Conservation (phyloP, 2,797 vertebrate species). For the Glyptemys insculpta region DNA sequence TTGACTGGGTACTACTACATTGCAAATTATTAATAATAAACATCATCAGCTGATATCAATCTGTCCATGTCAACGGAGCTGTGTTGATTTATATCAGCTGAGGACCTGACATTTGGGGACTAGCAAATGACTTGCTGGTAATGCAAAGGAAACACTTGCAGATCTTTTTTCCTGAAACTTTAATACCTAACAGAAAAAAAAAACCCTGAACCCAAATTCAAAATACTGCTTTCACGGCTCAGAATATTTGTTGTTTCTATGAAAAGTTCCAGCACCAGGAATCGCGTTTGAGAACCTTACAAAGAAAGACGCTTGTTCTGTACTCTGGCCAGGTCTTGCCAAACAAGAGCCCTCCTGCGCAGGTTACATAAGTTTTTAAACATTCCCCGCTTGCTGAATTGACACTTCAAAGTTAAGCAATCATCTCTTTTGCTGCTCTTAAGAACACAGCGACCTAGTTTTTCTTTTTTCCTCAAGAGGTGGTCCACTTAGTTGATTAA, state of each 20-base stretch:
- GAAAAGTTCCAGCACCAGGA: not conserved
- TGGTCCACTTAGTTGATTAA: slow-evolving; percentile 46
- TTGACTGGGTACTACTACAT: not conserved
- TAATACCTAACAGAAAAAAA: not conserved
- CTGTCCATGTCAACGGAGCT: not conserved
- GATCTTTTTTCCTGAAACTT: not conserved
- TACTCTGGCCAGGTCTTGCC: not conserved
- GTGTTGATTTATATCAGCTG: not conserved
- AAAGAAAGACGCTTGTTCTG: not conserved
- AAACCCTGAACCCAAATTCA: not conserved
- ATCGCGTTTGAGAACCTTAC: not conserved
- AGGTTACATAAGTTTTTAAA: not conserved
- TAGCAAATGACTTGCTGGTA: not conserved
- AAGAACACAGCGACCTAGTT: slow-evolving; percentile 36
- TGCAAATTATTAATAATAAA: not conserved
- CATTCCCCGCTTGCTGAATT: not conserved
- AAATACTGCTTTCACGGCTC: not conserved
- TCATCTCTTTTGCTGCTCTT: slow-evolving; percentile 35
- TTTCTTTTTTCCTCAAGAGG: not conserved
- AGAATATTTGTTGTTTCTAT: not conserved
- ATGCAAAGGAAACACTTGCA: not conserved
- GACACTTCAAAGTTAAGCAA: slow-evolving; percentile 36
- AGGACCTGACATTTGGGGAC: not conserved
- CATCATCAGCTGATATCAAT: not conserved
- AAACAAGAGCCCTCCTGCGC: not conserved